Percentiles rank a stretch among this genome's conserved stretches.
Evolutionary conservation across 2,113 vertebrate genomes (phyloP).

Genomic region (Cisticola juncidis): DNA sequence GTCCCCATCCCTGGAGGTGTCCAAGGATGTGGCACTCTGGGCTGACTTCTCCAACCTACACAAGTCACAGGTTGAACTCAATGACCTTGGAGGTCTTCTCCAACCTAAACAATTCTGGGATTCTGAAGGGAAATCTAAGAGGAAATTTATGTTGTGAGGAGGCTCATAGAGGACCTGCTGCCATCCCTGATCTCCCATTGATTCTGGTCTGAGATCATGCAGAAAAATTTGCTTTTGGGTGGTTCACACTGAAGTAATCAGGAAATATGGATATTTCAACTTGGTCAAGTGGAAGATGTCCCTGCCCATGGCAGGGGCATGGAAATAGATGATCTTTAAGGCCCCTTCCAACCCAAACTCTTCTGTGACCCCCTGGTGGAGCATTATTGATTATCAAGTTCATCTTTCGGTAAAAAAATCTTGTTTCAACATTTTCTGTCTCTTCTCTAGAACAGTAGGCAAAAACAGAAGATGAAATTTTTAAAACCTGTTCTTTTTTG

Average conservation of each 20-base stretch:
- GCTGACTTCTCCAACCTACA: no score
- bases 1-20: neutral
- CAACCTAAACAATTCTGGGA: neutral
- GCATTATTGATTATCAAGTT: neutral
- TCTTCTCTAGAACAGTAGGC: neutral
- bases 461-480: neutral
- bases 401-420: neutral
- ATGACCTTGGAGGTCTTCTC: neutral
- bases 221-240: neutral
- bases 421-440: neutral
- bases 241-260: neutral
- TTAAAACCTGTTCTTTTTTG: neutral
- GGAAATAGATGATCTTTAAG: neutral
- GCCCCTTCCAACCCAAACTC: neutral
- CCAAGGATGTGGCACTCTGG: neutral
- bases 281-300: neutral
- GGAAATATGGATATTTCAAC: neutral
- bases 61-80: neutral
- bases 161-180: neutral
- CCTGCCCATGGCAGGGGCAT: neutral
- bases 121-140: neutral
- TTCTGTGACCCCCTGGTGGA: fast-evolving
- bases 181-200: neutral
- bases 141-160: neutral
- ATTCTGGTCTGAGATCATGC: neutral